Base-by-base conservation (phyloP, 2,797 vertebrate species). In the Cirrhinus molitorella region DNA sequence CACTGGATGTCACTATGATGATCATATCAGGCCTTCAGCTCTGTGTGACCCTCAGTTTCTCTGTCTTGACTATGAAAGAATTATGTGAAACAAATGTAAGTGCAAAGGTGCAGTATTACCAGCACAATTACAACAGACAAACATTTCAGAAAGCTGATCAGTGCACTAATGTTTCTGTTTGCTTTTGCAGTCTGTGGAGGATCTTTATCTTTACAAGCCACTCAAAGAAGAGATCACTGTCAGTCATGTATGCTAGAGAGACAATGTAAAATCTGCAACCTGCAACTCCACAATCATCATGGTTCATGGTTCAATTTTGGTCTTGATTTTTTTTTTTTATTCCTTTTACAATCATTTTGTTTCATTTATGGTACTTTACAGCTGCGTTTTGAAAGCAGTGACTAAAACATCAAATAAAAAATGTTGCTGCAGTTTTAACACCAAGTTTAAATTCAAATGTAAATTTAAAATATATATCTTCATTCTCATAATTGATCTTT, bases 21-120 rank as follows among this genome's bases (percentile, higher is more conserved):
- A 14, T 79, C 21, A 28, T 93, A 73, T 79, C 86, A 21, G 66
- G 85, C 16, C 87, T 94, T 12, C 93, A 93, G 85, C 78, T 95
- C 47, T 79, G 71, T n/a, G 82, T 89, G 87, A 88, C 28, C 34
- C 23, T 94, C 55, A 84, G 83, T 28, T 85, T 89, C n/a, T 31
- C 86, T 19, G 23, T 90, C 63, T 23, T 91, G 76, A 28, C 85
- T 72, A 78, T 93, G 65, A 49, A 55, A 68, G 79, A 72, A 59
- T 77, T 93, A 84, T 67, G 3, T 21, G 81, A 72, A 43, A 23
- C 14, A 2, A 84, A 72, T 1, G 28, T 11, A 59, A 43, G 61
- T 28, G 19, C 21, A 72, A 11, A 90, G 82, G 88, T 90, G 80
- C 10, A 31, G 13, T 14, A 37, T 72, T 31, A 63, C 23, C 8